Evolutionary conservation across 1,140 invertebrate genomes (phyloP), one percentile per base, ranked within the genome.

Genomic region (Nylanderia fulva): DNA sequence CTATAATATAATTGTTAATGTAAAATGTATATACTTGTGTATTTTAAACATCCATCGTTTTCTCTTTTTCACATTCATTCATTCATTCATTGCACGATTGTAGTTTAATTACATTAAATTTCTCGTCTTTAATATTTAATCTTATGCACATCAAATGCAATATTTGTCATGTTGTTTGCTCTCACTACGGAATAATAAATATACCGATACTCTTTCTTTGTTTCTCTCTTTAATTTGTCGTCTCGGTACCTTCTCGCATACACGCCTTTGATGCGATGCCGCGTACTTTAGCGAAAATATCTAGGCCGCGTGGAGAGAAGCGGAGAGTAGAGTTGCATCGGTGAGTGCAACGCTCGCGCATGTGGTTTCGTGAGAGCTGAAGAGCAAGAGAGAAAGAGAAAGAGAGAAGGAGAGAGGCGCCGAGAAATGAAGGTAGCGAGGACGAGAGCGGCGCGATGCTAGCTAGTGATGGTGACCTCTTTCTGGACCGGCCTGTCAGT

Each of bases 201-300:
- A n/a, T n/a, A n/a, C n/a, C 33, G 39, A 7, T n/a, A 29, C 29
- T 84, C 18, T 66, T 54, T 58, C 56, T 56, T 36, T 18, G 11
- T 39, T 29, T 74, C 6, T n/a, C 52, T 2, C n/a, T 42, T 42
- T 66, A 27, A 58, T 68, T 84, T 21, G 27, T 42, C 45, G n/a
- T 48, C 56, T 42, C 69, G 77, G 72, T 66, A 82, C 85, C 85
- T 61, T 60, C 24, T 52, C 66, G 75, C 29, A 76, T 69, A 64
- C 66, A 76, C 45, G 77, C 66, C 85, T 87, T 86, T 89, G 48
- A 89, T 76, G 56, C 72, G 56, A 68, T 68, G 66, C 48, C 87
- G 75, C 75, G 71, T 79, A 88, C 88, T 88, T 91, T 88, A 84
- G 61, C 39, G 74, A 89, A 92, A 92, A 92, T 92, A 48, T 48